Conservation (phyloP, 2,113 vertebrate species). For the Microcebus murinus region DNA sequence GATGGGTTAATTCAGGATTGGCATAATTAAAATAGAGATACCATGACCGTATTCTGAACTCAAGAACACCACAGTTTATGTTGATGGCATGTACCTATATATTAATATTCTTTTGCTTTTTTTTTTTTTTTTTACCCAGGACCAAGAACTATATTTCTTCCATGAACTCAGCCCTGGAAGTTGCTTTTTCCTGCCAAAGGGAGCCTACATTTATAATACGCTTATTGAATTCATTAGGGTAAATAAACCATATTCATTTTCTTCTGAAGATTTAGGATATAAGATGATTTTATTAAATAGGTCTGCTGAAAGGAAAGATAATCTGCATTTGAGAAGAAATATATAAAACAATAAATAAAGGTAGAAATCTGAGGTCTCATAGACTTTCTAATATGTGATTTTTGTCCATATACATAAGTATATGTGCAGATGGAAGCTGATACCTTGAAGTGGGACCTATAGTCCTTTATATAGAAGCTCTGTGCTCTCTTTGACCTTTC, state of each 20-base stretch:
- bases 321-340: conserved; percentile 8
- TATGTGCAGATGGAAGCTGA: not conserved
- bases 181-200: conserved; percentile 98
- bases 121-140: conserved; percentile 84
- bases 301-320: not conserved
- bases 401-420: not conserved
- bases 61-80: not conserved
- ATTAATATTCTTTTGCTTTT: conserved; percentile 26
- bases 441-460: not conserved
- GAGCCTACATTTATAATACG: conserved; percentile 95
- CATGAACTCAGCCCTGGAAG: conserved; percentile 98
- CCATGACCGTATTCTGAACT: not conserved
- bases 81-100: not conserved
- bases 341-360: not conserved
- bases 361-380: not conserved
- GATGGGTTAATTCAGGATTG: not conserved
- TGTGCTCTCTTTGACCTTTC: not conserved
- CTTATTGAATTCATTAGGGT: conserved; percentile 96
- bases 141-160: conserved; percentile 99
- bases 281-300: conserved; percentile 29
- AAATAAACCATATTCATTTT: conserved; percentile 86
- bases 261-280: not conserved
- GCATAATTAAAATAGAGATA: not conserved
- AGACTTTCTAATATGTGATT: not conserved
- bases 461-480: not conserved